A percentile compares a stretch with the other conserved stretches of the same genome.
Evolutionary conservation across 1,140 invertebrate genomes (phyloP).

Genomic region (Procambarus virginalis): DNA sequence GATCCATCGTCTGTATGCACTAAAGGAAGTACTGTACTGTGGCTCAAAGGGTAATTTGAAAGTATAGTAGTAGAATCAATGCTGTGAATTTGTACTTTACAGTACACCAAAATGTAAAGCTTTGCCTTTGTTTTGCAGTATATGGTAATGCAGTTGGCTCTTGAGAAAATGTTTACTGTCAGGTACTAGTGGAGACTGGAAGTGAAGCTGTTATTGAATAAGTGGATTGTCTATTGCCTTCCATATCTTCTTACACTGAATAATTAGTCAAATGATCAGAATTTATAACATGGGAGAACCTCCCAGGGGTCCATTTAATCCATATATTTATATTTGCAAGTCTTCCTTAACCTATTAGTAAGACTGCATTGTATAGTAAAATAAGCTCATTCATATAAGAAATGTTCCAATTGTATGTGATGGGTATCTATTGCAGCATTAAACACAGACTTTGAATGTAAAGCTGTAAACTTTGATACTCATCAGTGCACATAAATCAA

Average conservation of each 20-base stretch:
- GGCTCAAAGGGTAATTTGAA: not conserved
- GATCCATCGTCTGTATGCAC: not conserved
- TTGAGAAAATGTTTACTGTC: not conserved
- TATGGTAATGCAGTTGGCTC: not conserved
- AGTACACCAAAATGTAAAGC: not conserved
- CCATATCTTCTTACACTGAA: not conserved
- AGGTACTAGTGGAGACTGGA: not conserved
- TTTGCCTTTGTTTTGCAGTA: not conserved
- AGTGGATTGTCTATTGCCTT: not conserved
- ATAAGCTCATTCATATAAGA: not conserved
- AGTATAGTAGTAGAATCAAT: not conserved
- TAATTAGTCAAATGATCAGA: not conserved
- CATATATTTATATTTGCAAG: conserved; percentile 33
- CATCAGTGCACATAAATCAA: not conserved
- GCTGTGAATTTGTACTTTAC: not conserved
- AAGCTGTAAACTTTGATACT: not conserved
- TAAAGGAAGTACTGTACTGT: not conserved
- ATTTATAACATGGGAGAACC: not conserved
- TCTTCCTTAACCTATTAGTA: conserved; percentile 31
- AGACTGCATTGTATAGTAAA: conserved; percentile 41
- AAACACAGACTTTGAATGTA: conserved; percentile 2
- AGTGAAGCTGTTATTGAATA: not conserved
- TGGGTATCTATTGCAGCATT: not conserved
- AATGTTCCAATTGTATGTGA: conserved; percentile 9
- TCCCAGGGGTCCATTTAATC: conserved; percentile 16